A percentile compares a stretch with the other conserved stretches of the same genome.
Conservation (phyloP, 2,888 invertebrate species). For the Erebia aethiops region DNA sequence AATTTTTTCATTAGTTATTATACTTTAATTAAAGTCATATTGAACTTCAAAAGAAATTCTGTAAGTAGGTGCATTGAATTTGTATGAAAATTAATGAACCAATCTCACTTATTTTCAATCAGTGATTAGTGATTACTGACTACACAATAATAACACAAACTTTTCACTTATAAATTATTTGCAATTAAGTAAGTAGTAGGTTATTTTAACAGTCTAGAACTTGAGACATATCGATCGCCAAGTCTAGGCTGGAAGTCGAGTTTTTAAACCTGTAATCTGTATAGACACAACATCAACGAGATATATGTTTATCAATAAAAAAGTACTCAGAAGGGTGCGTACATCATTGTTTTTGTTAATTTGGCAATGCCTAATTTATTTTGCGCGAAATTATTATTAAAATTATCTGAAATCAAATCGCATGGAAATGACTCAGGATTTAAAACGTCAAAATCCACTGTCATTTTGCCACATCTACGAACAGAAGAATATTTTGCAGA, state of each 20-base stretch:
- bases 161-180: constrained; percentile 10
- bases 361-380: constrained; percentile 25
- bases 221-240: constrained; percentile 20
- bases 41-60: not conserved
- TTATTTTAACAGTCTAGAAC: constrained; percentile 5
- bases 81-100: constrained; percentile 14
- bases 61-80: not conserved
- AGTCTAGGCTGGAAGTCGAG: not conserved
- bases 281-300: not conserved
- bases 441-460: constrained; percentile 76
- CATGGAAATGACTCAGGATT: constrained; percentile 71
- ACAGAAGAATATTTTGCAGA: constrained; percentile 35
- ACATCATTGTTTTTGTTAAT: not conserved
- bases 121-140: not conserved
- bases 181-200: constrained; percentile 18
- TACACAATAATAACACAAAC: constrained; percentile 19
- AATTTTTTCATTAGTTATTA: not conserved
- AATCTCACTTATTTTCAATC: constrained; percentile 10
- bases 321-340: not conserved
- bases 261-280: not conserved
- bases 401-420: constrained; percentile 38
- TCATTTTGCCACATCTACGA: constrained; percentile 80
- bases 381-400: constrained; percentile 45
- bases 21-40: not conserved
- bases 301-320: not conserved